Base-by-base conservation (phyloP, 2,888 invertebrate genomes). In the Drosophila nr. medialis region DNA sequence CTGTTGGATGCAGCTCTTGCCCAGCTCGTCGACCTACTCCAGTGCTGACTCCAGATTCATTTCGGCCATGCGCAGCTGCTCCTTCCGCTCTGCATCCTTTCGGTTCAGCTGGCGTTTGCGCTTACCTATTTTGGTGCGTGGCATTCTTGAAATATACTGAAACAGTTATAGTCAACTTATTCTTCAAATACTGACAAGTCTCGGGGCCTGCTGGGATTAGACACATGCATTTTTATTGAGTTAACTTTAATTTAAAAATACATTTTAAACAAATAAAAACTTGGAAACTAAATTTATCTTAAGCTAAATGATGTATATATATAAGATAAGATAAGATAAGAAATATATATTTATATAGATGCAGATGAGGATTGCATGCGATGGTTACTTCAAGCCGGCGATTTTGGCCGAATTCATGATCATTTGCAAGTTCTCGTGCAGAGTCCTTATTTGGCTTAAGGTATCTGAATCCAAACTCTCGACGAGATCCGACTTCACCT, bases 391-490 rank as follows among this genome's bases (percentile, higher is more conserved):
- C 1, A 87, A 50, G 49, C 69, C 80, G 18, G 75, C 77, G 71
- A 88, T 84, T 71, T 84, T 87, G 55, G 90, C 92, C 75, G 90
- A 86, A 50, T 85, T 89, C 81, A 93, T 91, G 53, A 93, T 91
- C 55, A 92, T 75, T 73, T 93, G 90, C 64, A 93, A 71, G 72
- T 92, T 93, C 6, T 87, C 86, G 71, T 93, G 92, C 64, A 93
- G 69, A 13, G 92, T 91, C 72, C 85, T 91, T 15, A 93, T 91
- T 77, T 93, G 92, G 40, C 80, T 81, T 0, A 92, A 66, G 1
- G 93, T 93, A 18, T 90, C 89, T 24, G 80, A 60, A 68, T 93
- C 92, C 18, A 93, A 87, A 29, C 85, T 90, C 34, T 88, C 83
- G 27, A 93, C 75, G 29, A 93, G 73, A 30, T 92, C 90, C 4